A percentile compares a stretch with the other conserved stretches of the same genome.
These are phyloP conservation scores for Pterophyllum scalare DNA, from an alignment of 2,113 vertebrate genomes.

Conservation along the genomic window DNA sequence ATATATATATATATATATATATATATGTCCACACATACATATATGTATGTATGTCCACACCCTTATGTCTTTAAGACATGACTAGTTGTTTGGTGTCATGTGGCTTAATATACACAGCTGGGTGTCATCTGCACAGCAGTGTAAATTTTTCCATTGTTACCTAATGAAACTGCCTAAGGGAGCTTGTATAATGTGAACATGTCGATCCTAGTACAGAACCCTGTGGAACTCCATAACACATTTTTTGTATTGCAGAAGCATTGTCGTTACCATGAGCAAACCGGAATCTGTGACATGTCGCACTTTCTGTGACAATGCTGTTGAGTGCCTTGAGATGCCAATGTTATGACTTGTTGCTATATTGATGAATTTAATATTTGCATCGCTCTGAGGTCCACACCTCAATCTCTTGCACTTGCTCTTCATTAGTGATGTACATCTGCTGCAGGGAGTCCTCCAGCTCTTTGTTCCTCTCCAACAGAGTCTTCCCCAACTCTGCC, in stretches of 20 bases:
- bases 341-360: neutral
- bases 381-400: slow-evolving; percentile 65
- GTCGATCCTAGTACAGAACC: neutral
- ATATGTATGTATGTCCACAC: too few relatives aligned
- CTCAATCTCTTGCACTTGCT: slow-evolving; percentile 98
- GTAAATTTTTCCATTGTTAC: too few relatives aligned
- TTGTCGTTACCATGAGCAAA: neutral
- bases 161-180: neutral
- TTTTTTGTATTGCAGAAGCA: neutral
- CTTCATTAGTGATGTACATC: slow-evolving; percentile 96
- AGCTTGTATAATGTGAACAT: too few relatives aligned
- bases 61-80: too few relatives aligned
- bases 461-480: slow-evolving; percentile 97
- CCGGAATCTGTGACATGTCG: neutral
- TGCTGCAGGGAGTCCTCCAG: slow-evolving; percentile 97
- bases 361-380: neutral
- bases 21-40: too few relatives aligned
- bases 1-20: too few relatives aligned
- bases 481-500: slow-evolving; percentile 94
- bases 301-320: neutral
- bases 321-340: fast-evolving
- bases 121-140: too few relatives aligned
- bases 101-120: too few relatives aligned
- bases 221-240: neutral
- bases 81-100: too few relatives aligned